phyloP scores from a whole-genome alignment of 2,888 invertebrate genomes.

The Agonopterix alstromeriana region DNA sequence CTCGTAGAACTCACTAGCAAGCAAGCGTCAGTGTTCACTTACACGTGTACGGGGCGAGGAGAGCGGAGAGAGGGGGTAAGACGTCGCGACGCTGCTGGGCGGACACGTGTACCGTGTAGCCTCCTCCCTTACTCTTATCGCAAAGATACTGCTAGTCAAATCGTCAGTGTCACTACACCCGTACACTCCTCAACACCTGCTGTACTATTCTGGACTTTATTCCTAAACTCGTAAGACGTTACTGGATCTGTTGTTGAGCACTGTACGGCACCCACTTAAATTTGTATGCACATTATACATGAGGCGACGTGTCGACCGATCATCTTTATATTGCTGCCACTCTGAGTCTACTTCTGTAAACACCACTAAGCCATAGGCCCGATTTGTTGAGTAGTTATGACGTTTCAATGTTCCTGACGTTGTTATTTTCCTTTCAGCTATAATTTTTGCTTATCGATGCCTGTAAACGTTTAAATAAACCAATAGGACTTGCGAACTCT shows the following conservation, averaged over 20 bases:
- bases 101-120: constrained; percentile 53
- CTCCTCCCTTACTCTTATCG: constrained; percentile 41
- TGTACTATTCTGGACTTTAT: too few relatives aligned
- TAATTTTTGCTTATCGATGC: too few relatives aligned
- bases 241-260: constrained; percentile 4
- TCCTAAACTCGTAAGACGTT: background rate
- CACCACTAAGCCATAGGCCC: constrained; percentile 31
- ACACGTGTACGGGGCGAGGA: constrained; percentile 50
- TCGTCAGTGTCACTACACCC: constrained; percentile 30
- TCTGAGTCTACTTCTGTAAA: constrained; percentile 36
- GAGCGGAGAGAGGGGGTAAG: constrained; percentile 15
- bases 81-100: constrained; percentile 46
- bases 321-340: constrained; percentile 59
- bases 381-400: constrained; percentile 23
- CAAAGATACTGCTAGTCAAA: constrained; percentile 39
- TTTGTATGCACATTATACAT: constrained; percentile 73
- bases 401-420: background rate
- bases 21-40: constrained; percentile 44
- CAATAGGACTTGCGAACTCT: too few relatives aligned
- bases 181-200: constrained; percentile 4
- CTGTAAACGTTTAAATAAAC: too few relatives aligned
- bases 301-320: constrained; percentile 59
- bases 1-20: constrained; percentile 34
- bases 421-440: background rate
- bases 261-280: constrained; percentile 36